Evolutionary conservation across 2,113 vertebrate species (phyloP), one percentile per base, ranked within the genome.

Genomic region (Tor tambroides): DNA sequence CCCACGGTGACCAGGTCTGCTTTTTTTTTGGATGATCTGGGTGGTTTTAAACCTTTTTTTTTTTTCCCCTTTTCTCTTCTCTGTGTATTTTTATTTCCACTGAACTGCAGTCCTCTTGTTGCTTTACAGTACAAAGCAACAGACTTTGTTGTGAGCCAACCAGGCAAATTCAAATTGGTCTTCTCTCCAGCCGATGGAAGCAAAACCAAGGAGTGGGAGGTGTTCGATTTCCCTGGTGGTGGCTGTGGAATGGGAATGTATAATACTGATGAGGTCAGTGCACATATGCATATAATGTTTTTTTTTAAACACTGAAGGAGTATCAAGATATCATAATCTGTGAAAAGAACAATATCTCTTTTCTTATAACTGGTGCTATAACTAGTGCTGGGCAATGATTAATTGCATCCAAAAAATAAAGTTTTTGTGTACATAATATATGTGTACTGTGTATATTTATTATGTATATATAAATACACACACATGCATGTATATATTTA

Each of bases 211-310:
- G 97, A 99, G 88, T 99, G 98, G 98, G 97, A 99, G 85, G 98
- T 99, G 86, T 99, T 90, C 83, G 96, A 97, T 92, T 99, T 99
- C 80, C 97, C 96, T 0, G 95, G 90, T 0, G 97, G 98, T 0
- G 98, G 98, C 8, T 97, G 98, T 89, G 98, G 98, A 91, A 97
- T 98, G 98, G 98, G 98, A 91, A 99, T 99, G 98, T 99, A 99
- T 95, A 99, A 99, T 92, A 99, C 98, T 0, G 97, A 99, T 0
- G 96, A 99, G 97, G 98, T 99, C 92, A 93, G 82, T 21, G 19
- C 35, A 51, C 35, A 54, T 38, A 61, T 49, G 26, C 56, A 65
- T 65, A 2, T 17, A 17, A 28, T 49, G 1, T 7, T 2, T 51
- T 51, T 63, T 26, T 65, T 65, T 65, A 7, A 59, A 12, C 26